phyloP scores from a whole-genome alignment of 2,113 vertebrate species.

The Chloropsis cyanopogon region DNA sequence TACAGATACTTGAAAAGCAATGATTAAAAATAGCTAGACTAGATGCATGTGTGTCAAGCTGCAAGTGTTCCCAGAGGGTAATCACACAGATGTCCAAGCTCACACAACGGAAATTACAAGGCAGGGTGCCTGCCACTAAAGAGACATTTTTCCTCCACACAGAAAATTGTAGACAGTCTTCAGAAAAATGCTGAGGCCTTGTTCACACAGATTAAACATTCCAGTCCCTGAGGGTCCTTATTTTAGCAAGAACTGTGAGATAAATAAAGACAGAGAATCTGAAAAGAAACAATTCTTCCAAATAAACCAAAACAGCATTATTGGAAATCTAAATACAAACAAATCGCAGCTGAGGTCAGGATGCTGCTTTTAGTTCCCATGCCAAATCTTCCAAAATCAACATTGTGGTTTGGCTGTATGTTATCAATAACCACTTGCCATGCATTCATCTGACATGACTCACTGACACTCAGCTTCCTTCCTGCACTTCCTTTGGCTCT shows the following conservation, averaged over 20 bases:
- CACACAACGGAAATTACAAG: conserved; percentile 62
- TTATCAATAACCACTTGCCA: conserved; percentile 62
- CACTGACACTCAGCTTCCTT: conserved; percentile 72
- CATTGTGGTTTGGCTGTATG: conserved; percentile 67
- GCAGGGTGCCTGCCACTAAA: conserved; percentile 56
- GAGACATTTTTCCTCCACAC: conserved; percentile 50
- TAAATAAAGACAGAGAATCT: conserved; percentile 40
- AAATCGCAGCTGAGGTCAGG: conserved; percentile 45
- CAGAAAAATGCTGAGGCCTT: conserved; percentile 44
- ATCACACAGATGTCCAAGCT: conserved; percentile 56
- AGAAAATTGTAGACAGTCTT: conserved; percentile 56
- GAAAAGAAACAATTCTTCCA: not conserved
- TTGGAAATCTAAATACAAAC: conserved; percentile 60
- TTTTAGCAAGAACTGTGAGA: conserved; percentile 31
- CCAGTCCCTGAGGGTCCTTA: not conserved
- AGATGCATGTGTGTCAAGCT: conserved; percentile 46
- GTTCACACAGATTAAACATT: conserved; percentile 2
- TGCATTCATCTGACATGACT: conserved; percentile 70
- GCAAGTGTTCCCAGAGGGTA: conserved; percentile 59
- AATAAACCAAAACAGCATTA: conserved; percentile 31
- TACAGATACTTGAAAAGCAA: conserved; percentile 45
- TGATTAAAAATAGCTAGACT: conserved; percentile 59
- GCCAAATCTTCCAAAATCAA: conserved; percentile 76
- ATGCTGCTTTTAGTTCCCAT: conserved; percentile 67
- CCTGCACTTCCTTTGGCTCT: conserved; percentile 62